Evolutionary conservation across 1,140 invertebrate species (phyloP).

Genomic region (Meloidogyne hapla): DNA sequence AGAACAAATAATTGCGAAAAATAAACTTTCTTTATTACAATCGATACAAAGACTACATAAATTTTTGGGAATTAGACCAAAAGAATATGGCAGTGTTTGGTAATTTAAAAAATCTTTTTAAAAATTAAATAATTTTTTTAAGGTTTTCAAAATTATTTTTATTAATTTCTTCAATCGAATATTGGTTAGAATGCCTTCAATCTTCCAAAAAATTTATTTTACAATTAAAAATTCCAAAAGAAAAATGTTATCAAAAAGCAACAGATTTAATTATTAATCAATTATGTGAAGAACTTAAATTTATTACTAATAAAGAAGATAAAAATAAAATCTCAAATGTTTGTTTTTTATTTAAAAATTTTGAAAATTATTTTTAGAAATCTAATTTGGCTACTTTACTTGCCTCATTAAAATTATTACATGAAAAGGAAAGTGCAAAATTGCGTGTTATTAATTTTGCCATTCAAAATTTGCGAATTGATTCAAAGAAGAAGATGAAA

Average conservation of each 20-base stretch:
- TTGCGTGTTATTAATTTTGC: conserved; percentile 24
- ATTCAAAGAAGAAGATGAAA: not conserved
- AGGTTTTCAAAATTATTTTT: conserved; percentile 38
- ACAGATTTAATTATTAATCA: conserved; percentile 4
- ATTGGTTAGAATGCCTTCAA: conserved; percentile 8
- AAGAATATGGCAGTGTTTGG: conserved; percentile 26
- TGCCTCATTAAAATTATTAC: conserved; percentile 26
- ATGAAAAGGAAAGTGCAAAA: conserved; percentile 26
- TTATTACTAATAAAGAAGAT: not conserved
- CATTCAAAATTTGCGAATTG: not conserved
- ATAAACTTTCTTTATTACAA: conserved; percentile 41
- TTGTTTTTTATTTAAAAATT: not conserved
- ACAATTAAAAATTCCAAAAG: conserved; percentile 15
- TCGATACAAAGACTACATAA: conserved; percentile 33
- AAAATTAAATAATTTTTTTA: not conserved
- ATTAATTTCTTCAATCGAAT: conserved; percentile 26
- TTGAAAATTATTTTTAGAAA: not conserved
- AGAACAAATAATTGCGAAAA: conserved; percentile 36
- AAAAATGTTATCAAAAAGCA: conserved; percentile 31
- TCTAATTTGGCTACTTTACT: conserved; percentile 14
- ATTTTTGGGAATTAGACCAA: conserved; percentile 25
- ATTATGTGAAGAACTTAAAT: not conserved
- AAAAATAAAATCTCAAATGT: not conserved
- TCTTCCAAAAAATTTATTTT: not conserved
- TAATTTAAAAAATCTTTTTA: conserved; percentile 14